These are phyloP conservation scores for Esox lucius DNA, from an alignment of 2,797 vertebrate species.

Conservation along the genomic window DNA sequence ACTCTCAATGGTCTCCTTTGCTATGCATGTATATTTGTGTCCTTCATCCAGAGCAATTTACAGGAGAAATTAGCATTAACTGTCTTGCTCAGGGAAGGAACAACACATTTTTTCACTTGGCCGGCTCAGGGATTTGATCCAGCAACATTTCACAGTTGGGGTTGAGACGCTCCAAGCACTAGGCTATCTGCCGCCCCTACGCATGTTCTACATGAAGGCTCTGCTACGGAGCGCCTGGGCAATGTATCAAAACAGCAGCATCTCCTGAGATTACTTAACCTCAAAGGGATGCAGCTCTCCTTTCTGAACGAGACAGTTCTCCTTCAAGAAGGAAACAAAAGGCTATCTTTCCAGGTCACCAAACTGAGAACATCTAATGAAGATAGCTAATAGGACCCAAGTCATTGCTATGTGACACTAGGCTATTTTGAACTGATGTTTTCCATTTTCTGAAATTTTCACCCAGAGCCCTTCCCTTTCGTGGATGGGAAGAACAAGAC, in stretches of 20 bases:
- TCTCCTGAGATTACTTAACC: slow-evolving; percentile 35
- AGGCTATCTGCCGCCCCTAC: too few species aligned
- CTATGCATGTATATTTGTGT: not conserved
- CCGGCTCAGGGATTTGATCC: too few species aligned
- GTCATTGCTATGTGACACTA: slow-evolving; percentile 12
- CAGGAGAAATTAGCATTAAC: not conserved
- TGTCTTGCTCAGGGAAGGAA: too few species aligned
- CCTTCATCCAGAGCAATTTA: not conserved
- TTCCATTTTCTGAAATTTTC: slow-evolving; percentile 22
- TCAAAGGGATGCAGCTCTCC: slow-evolving; percentile 27
- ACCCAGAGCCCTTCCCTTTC: slow-evolving; percentile 24
- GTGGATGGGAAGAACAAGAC: slow-evolving; percentile 14
- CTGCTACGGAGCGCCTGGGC: slow-evolving; percentile 39
- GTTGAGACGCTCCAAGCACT: too few species aligned
- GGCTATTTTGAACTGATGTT: slow-evolving; percentile 20
- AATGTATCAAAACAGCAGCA: slow-evolving; percentile 57
- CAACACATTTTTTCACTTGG: too few species aligned
- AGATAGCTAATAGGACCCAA: slow-evolving; percentile 15
- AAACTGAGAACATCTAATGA: slow-evolving; percentile 19
- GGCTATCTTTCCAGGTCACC: slow-evolving; percentile 19
- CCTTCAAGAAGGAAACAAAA: slow-evolving; percentile 1
- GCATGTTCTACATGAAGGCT: slow-evolving; percentile 52
- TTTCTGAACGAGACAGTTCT: slow-evolving; percentile 14
- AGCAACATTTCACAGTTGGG: too few species aligned
- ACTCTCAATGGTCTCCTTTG: slow-evolving; percentile 32